Conservation (phyloP, 2,888 invertebrate genomes). For the Eucriotettix oculatus region DNA sequence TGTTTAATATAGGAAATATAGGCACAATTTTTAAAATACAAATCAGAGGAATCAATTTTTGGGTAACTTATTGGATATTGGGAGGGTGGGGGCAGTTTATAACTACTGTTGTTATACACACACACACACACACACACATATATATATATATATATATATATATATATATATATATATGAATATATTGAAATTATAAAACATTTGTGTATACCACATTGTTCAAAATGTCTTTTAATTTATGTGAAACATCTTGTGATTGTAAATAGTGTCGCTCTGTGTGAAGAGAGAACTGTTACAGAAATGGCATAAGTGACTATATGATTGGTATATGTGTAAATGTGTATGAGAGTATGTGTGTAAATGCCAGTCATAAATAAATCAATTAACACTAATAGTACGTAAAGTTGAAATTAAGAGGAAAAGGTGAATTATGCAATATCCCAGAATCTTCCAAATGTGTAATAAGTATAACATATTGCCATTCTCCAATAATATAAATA, state of each 20-base stretch:
- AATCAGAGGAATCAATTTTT: background rate
- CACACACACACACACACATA: too few species aligned
- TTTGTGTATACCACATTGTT: constrained; percentile 13
- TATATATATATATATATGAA: background rate
- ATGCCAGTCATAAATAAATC: background rate
- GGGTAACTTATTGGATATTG: background rate
- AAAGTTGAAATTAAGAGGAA: constrained; percentile 3
- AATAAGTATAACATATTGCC: background rate
- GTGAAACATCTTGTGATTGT: constrained; percentile 12
- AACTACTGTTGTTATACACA: background rate
- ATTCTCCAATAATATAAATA: constrained; percentile 1
- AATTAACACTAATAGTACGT: constrained; percentile 1
- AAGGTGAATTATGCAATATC: constrained; percentile 1
- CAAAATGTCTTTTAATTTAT: constrained; percentile 13
- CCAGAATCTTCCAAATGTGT: constrained; percentile 11
- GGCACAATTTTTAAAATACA: background rate
- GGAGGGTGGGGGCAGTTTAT: background rate
- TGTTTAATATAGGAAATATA: background rate
- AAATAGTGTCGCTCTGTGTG: constrained; percentile 11
- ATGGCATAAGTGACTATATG: constrained; percentile 12
- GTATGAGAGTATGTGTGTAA: background rate
- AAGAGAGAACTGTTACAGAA: constrained; percentile 13
- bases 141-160: background rate
- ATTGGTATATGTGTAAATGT: background rate
- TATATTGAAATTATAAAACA: background rate